A percentile compares a stretch with the other conserved stretches of the same genome.
phyloP scores from a whole-genome alignment of 2,113 vertebrate species.

The Turnix velox region DNA sequence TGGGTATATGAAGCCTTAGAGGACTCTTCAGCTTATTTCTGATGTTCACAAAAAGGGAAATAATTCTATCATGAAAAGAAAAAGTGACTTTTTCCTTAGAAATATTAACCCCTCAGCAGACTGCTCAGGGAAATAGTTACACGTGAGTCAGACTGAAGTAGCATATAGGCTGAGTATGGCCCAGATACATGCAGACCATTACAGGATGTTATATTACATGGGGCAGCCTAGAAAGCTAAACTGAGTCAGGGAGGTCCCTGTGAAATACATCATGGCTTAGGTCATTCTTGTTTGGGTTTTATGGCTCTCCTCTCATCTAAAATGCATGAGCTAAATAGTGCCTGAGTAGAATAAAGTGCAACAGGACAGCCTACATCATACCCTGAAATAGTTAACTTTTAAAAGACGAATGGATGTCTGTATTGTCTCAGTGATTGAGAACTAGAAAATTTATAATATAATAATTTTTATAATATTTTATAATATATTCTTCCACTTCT shows the following conservation, averaged over 20 bases:
- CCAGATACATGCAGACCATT: not conserved
- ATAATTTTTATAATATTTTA: no score
- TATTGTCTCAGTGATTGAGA: not conserved
- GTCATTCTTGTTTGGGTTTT: not conserved
- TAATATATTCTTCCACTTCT: not conserved
- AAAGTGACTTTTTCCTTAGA: not conserved
- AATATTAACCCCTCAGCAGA: not conserved
- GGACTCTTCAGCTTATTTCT: not conserved
- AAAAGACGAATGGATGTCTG: not conserved
- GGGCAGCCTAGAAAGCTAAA: not conserved
- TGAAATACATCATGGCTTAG: not conserved
- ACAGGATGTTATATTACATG: not conserved
- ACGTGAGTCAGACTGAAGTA: not conserved
- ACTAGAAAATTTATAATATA: not conserved
- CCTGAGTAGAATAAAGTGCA: not conserved
- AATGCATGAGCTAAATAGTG: not conserved
- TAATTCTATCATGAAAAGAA: not conserved
- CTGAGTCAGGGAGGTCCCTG: not conserved
- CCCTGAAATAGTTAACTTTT: not conserved
- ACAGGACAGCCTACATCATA: not conserved
- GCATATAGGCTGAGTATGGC: not conserved
- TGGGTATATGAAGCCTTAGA: not conserved
- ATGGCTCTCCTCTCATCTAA: not conserved
- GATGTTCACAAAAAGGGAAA: not conserved
- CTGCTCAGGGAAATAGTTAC: not conserved